Evolutionary conservation across 2,113 vertebrate species (phyloP).

Genomic region (Gorsachius goisagi): DNA sequence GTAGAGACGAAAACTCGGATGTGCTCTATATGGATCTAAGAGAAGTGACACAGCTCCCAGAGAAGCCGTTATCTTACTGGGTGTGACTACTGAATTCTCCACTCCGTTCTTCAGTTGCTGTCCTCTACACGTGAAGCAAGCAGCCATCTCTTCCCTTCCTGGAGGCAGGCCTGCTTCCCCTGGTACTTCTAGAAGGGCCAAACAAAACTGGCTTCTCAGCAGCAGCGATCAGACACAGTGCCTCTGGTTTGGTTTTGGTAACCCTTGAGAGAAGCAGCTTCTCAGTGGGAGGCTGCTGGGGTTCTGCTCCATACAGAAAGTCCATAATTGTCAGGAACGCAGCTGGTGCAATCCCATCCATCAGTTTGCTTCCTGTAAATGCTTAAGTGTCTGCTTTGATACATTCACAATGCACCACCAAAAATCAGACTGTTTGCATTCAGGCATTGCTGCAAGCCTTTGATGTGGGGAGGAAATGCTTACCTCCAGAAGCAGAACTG

Average conservation of each 20-base stretch:
- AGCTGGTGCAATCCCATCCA: background rate
- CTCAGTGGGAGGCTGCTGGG: background rate
- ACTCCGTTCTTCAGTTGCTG: background rate
- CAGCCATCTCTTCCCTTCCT: background rate
- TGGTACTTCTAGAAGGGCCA: background rate
- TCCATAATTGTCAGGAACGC: background rate
- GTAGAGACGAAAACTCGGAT: background rate
- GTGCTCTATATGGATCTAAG: background rate
- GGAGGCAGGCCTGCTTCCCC: background rate
- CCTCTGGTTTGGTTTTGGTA: background rate
- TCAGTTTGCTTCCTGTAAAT: background rate
- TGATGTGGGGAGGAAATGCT: background rate
- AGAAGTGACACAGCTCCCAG: background rate
- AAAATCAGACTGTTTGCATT: background rate
- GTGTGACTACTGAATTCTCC: background rate
- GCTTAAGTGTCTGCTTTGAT: rapidly evolving
- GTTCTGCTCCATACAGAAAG: background rate
- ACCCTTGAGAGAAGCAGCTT: background rate
- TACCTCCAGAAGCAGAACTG: background rate
- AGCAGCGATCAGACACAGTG: background rate
- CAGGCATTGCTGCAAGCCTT: rapidly evolving
- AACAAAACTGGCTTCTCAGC: background rate
- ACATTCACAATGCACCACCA: background rate
- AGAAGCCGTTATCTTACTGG: background rate
- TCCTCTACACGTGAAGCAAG: background rate